A percentile compares a stretch with the other conserved stretches of the same genome.
phyloP scores from a whole-genome alignment of 2,797 vertebrate species.

The Eulemur mongoz region DNA sequence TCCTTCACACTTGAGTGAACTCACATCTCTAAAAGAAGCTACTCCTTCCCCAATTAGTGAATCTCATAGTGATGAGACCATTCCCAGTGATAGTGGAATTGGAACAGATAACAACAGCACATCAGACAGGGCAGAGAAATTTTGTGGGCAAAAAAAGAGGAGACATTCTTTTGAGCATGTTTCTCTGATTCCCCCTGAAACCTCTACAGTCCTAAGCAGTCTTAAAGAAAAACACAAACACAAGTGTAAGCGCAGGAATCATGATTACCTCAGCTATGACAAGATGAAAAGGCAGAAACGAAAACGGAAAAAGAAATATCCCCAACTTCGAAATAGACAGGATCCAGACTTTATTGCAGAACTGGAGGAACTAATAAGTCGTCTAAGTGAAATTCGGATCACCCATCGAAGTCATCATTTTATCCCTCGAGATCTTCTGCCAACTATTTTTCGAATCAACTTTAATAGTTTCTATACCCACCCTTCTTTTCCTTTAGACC shows the following conservation, averaged over 20 bases:
- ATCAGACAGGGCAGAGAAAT: slow-evolving; percentile 92
- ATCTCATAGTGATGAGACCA: slow-evolving; percentile 94
- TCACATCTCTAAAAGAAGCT: slow-evolving; percentile 91
- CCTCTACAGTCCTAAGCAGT: slow-evolving; percentile 85
- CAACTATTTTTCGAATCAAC: slow-evolving; percentile 97
- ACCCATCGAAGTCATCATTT: slow-evolving; percentile 96
- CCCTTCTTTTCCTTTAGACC: slow-evolving; percentile 93
- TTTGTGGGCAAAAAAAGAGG: slow-evolving; percentile 90
- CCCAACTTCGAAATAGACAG: slow-evolving; percentile 92
- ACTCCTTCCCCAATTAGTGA: slow-evolving; percentile 94
- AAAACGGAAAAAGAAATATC: slow-evolving; percentile 98
- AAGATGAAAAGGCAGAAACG: slow-evolving; percentile 95
- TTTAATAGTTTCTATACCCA: slow-evolving; percentile 98
- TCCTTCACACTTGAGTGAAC: slow-evolving; percentile 92
- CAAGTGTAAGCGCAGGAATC: slow-evolving; percentile 92
- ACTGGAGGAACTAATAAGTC: slow-evolving; percentile 93
- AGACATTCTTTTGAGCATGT: slow-evolving; percentile 92
- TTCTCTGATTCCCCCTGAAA: slow-evolving; percentile 85
- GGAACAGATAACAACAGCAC: slow-evolving; percentile 96
- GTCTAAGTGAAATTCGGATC: slow-evolving; percentile 93
- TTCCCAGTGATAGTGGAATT: slow-evolving; percentile 95
- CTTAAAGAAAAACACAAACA: slow-evolving; percentile 97
- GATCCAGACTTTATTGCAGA: slow-evolving; percentile 96
- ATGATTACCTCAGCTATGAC: slow-evolving; percentile 92
- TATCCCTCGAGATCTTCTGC: slow-evolving; percentile 92